phyloP scores from a whole-genome alignment of 2,888 invertebrate species.

The Nephrotoma appendiculata region DNA sequence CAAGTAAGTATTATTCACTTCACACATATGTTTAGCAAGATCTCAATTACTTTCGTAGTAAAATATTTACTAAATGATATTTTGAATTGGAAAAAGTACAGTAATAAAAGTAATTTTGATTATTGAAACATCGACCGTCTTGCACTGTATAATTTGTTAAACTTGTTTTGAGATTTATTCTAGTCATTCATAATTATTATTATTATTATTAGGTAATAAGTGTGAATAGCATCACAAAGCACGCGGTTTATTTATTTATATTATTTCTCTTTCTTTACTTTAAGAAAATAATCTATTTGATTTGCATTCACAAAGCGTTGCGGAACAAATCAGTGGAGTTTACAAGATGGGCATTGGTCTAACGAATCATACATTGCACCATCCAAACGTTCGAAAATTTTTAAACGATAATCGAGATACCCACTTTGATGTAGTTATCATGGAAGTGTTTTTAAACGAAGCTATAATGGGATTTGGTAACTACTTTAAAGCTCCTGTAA shows the following conservation, averaged over 20 bases:
- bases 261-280: not conserved
- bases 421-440: conserved; percentile 27
- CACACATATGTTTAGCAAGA: no score
- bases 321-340: not conserved
- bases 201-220: no score
- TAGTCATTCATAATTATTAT: not conserved
- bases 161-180: not conserved
- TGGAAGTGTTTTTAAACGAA: conserved; percentile 29
- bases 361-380: conserved; percentile 16
- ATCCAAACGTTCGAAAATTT: conserved; percentile 17
- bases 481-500: conserved; percentile 24
- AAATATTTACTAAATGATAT: no score
- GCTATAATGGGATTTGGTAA: conserved; percentile 22
- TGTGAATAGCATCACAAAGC: not conserved
- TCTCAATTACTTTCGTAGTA: no score
- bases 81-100: no score
- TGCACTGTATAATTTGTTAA: not conserved
- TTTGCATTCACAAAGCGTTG: not conserved
- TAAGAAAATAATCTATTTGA: not conserved
- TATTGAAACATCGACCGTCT: no score
- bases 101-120: no score
- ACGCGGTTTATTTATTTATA: not conserved
- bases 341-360: not conserved
- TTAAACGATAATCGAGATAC: conserved; percentile 22
- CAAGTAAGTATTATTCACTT: not conserved